Percentiles rank a stretch among this genome's conserved stretches.
phyloP scores from a whole-genome alignment of 2,797 vertebrate genomes.

The Remorina albescens region DNA sequence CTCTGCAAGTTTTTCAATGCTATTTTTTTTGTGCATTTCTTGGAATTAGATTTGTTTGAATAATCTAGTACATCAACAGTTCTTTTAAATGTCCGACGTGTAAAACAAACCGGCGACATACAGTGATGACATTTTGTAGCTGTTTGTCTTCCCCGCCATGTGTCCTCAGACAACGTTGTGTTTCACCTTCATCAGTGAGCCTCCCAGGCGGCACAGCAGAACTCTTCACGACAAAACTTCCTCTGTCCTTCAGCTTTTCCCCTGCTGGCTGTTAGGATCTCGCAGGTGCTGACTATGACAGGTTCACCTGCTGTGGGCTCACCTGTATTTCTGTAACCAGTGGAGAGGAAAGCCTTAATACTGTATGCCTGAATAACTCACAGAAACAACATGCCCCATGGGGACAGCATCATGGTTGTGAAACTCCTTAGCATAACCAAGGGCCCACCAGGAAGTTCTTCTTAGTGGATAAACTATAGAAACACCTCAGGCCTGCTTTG shows the following conservation, averaged over 20 bases:
- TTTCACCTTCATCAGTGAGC: constrained; percentile 54
- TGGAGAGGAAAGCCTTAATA: constrained; percentile 71
- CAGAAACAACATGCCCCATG: constrained; percentile 67
- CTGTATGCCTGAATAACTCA: constrained; percentile 70
- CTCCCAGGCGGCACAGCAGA: constrained; percentile 54
- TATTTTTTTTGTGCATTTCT: neutral
- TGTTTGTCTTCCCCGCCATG: constrained; percentile 23
- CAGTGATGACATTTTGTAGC: constrained; percentile 2
- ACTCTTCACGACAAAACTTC: constrained; percentile 63
- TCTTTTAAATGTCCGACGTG: neutral
- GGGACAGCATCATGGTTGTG: constrained; percentile 60
- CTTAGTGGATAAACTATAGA: constrained; percentile 23
- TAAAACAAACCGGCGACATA: neutral
- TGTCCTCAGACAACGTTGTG: constrained; percentile 40
- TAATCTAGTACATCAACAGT: neutral
- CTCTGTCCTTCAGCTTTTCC: constrained; percentile 63
- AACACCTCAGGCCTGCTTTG: constrained; percentile 20
- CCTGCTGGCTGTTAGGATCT: constrained; percentile 68
- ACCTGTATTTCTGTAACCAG: constrained; percentile 68
- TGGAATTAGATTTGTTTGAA: neutral
- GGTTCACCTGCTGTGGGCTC: constrained; percentile 76
- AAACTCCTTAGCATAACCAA: constrained; percentile 59
- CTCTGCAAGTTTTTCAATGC: neutral
- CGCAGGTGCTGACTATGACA: constrained; percentile 75
- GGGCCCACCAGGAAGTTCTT: constrained; percentile 56